phyloP scores from a whole-genome alignment of 1,140 invertebrate genomes.

The Latrodectus geometricus region DNA sequence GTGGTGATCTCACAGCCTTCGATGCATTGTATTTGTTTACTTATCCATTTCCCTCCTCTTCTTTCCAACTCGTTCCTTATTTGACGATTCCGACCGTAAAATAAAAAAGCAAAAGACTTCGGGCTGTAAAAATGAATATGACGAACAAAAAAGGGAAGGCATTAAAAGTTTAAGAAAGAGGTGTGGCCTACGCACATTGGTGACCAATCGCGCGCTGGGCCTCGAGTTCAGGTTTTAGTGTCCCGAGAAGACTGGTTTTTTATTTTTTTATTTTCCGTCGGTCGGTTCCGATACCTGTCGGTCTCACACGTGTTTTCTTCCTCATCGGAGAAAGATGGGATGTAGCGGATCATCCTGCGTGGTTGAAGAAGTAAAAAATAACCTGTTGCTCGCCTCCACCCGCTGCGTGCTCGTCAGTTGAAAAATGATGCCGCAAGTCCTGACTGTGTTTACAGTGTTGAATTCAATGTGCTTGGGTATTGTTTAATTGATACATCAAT shows the following conservation, averaged over 20 bases:
- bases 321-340: background rate
- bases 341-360: conserved; percentile 9
- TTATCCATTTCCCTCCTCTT: background rate
- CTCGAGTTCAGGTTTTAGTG: conserved; percentile 49
- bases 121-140: background rate
- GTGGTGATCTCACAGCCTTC: background rate
- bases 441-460: no score
- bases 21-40: conserved; percentile 24
- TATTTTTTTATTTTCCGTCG: background rate
- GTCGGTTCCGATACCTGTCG: conserved; percentile 26
- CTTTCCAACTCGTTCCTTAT: conserved; percentile 42
- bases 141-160: conserved; percentile 58
- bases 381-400: conserved; percentile 41
- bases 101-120: background rate
- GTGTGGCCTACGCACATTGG: conserved; percentile 41
- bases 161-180: conserved; percentile 45
- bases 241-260: conserved; percentile 15
- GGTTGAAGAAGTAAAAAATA: conserved; percentile 1
- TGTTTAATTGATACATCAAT: no score
- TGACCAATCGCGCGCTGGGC: conserved; percentile 42
- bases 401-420: background rate
- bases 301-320: conserved; percentile 53
- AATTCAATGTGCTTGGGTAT: no score
- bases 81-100: conserved; percentile 39
- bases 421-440: no score